phyloP scores from a whole-genome alignment of 2,113 vertebrate genomes.

The Pampusana beccarii region DNA sequence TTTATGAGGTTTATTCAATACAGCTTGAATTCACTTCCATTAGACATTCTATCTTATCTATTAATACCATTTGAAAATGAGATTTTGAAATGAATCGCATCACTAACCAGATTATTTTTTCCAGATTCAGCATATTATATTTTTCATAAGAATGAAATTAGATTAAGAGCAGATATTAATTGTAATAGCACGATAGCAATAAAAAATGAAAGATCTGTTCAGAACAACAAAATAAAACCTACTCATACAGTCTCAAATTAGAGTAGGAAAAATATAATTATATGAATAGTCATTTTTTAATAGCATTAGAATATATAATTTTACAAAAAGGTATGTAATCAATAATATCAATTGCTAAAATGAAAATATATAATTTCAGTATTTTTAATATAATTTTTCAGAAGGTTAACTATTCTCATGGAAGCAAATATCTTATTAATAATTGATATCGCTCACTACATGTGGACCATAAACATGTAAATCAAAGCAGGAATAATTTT shows the following conservation, averaged over 20 bases:
- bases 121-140: neutral
- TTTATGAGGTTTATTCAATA: conserved; percentile 10
- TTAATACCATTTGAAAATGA: neutral
- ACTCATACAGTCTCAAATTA: neutral
- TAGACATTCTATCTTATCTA: conserved; percentile 15
- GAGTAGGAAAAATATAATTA: neutral
- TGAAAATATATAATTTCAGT: neutral
- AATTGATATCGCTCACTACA: neutral
- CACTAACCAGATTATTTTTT: neutral
- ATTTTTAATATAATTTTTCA: neutral
- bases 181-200: neutral
- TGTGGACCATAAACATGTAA: neutral
- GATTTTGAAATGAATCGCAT: conserved; percentile 8
- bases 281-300: neutral
- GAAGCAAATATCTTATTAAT: neutral
- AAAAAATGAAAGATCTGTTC: neutral
- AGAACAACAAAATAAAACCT: neutral
- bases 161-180: neutral
- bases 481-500: neutral
- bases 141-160: conserved; percentile 18
- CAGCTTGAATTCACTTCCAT: conserved; percentile 16
- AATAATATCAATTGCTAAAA: neutral
- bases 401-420: neutral
- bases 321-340: neutral
- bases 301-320: neutral